Percentiles rank a stretch among this genome's conserved stretches.
Evolutionary conservation across 2,797 vertebrate genomes (phyloP).

Genomic region (Acestrorhynchus altus): DNA sequence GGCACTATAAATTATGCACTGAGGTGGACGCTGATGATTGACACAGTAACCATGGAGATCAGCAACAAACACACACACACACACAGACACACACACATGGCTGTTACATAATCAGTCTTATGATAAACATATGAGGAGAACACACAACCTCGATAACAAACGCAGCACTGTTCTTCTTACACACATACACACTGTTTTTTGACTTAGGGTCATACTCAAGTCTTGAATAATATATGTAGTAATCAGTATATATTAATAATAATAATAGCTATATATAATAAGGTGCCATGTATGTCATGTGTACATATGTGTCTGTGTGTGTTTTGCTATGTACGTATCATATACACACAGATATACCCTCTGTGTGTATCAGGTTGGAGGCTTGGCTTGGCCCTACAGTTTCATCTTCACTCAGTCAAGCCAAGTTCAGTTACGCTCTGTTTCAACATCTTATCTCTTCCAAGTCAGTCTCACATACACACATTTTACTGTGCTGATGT

Average conservation of each 20-base stretch:
- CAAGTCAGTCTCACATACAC: conserved; percentile 7
- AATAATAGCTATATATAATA: too few relatives aligned
- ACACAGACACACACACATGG: conserved; percentile 36
- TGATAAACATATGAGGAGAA: conserved; percentile 50
- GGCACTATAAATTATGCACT: conserved; percentile 54
- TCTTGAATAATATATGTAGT: not conserved
- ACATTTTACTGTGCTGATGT: conserved; percentile 2
- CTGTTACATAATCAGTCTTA: conserved; percentile 51
- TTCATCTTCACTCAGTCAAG: conserved; percentile 28
- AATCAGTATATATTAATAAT: not conserved
- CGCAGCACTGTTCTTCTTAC: conserved; percentile 31
- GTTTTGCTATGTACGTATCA: too few relatives aligned
- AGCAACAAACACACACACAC: conserved; percentile 45
- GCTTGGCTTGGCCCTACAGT: conserved; percentile 24
- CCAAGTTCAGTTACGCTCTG: conserved; percentile 41
- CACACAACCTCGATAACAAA: conserved; percentile 34
- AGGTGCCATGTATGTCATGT: not conserved
- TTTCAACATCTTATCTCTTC: conserved; percentile 26
- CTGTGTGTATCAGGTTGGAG: conserved; percentile 32
- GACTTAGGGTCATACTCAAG: not conserved
- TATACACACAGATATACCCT: conserved; percentile 2
- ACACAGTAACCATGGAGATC: conserved; percentile 55
- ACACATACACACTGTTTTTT: conserved; percentile 32
- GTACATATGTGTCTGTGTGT: not conserved
- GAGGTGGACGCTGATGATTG: conserved; percentile 61